A percentile compares a stretch with the other conserved stretches of the same genome.
These are phyloP conservation scores for Pachliopta kotzebuea DNA, from an alignment of 2,888 invertebrate genomes.

Conservation along the genomic window DNA sequence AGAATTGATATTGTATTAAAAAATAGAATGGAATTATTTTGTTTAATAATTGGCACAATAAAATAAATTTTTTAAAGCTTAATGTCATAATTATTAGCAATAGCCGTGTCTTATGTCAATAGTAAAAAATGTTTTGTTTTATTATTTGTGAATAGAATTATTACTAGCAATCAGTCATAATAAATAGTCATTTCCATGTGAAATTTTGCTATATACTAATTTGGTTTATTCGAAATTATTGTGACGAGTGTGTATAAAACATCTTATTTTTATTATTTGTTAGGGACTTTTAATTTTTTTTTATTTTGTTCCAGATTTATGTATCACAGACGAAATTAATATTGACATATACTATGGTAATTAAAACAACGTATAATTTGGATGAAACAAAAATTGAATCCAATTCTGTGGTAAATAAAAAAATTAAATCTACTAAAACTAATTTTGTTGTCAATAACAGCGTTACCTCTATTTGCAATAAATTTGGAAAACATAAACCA, in stretches of 20 bases:
- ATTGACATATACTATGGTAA: slow-evolving; percentile 15
- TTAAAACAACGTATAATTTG: slow-evolving; percentile 28
- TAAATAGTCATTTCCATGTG: slow-evolving; percentile 22
- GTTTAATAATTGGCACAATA: slow-evolving; percentile 25
- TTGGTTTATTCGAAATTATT: slow-evolving; percentile 54
- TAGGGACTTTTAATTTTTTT: background rate
- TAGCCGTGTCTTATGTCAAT: slow-evolving; percentile 40
- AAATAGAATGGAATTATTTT: background rate
- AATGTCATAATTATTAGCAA: slow-evolving; percentile 2
- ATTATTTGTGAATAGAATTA: slow-evolving; percentile 18
- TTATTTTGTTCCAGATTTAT: slow-evolving; percentile 3
- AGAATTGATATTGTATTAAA: background rate
- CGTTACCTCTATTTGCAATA: slow-evolving; percentile 16
- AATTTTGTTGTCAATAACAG: slow-evolving; percentile 8
- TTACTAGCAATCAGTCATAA: slow-evolving; percentile 14
- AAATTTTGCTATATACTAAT: slow-evolving; percentile 8
- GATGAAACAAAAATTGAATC: slow-evolving; percentile 12
- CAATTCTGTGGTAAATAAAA: slow-evolving; percentile 17
- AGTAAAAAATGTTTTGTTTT: slow-evolving; percentile 40
- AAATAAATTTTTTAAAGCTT: background rate
- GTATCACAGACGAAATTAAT: background rate
- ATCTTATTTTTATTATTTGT: background rate
- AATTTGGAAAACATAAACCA: slow-evolving; percentile 39
- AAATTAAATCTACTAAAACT: slow-evolving; percentile 12
- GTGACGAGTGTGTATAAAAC: slow-evolving; percentile 39